A percentile compares a stretch with the other conserved stretches of the same genome.
These are phyloP conservation scores for Coregonus sp. DNA, from an alignment of 2,797 vertebrate species.

Conservation along the genomic window DNA sequence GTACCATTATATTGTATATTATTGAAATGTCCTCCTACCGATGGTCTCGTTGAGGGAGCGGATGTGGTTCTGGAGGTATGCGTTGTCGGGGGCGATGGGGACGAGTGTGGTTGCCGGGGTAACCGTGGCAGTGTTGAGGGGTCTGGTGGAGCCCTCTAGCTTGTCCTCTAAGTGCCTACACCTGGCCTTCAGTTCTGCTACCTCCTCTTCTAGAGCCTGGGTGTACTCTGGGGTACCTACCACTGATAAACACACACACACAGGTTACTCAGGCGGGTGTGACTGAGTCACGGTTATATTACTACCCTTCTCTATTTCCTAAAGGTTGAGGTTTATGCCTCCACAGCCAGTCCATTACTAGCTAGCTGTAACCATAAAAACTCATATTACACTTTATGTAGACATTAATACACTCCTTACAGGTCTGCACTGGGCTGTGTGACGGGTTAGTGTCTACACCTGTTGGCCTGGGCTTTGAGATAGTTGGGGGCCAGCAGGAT, in stretches of 20 bases:
- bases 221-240: conserved; percentile 56
- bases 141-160: conserved; percentile 46
- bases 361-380: not conserved
- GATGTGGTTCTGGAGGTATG: conserved; percentile 64
- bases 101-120: conserved; percentile 4
- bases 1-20: not conserved
- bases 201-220: conserved; percentile 69
- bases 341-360: not conserved
- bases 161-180: conserved; percentile 62
- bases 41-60: conserved; percentile 55
- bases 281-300: not conserved
- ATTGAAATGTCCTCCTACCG: conserved; percentile 34
- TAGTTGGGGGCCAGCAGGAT: not conserved
- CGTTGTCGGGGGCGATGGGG: conserved; percentile 45
- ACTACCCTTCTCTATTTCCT: not conserved
- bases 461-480: not conserved
- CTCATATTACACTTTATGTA: not conserved
- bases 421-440: not conserved
- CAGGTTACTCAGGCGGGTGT: not conserved
- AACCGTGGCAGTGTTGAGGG: conserved; percentile 4
- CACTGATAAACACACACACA: not conserved
- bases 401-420: not conserved
- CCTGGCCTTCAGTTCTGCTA: conserved; percentile 62
- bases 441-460: not conserved
- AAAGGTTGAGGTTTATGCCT: not conserved